A percentile compares a stretch with the other conserved stretches of the same genome.
phyloP scores from a whole-genome alignment of 1,140 invertebrate species.

The Phymorhynchus buccinoides region DNA sequence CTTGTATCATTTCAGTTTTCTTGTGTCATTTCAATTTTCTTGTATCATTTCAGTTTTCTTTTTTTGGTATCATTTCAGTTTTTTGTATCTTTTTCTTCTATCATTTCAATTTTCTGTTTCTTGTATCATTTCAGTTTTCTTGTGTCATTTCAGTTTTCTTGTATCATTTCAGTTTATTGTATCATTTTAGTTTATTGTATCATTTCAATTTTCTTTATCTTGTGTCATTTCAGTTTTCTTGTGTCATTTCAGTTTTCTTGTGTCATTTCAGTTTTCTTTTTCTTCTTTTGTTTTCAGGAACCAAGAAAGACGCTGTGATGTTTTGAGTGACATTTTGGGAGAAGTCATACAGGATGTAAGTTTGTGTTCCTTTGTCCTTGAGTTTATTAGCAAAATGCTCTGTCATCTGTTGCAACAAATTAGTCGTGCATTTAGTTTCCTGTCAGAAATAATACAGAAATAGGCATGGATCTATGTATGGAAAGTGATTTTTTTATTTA shows the following conservation, averaged over 20 bases:
- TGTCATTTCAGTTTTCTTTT: not conserved
- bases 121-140: no score
- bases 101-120: not conserved
- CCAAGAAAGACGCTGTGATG: conserved; percentile 80
- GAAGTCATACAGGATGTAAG: conserved; percentile 76
- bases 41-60: no score
- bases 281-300: conserved; percentile 72
- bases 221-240: not conserved
- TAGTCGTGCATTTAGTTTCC: no score
- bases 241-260: not conserved
- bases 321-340: conserved; percentile 82
- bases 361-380: not conserved
- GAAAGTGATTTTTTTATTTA: no score
- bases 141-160: no score
- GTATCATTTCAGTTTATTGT: no score
- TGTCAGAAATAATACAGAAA: no score
- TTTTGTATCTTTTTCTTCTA: not conserved
- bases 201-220: not conserved
- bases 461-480: no score
- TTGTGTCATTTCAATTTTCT: no score
- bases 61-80: not conserved
- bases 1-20: no score
- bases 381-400: not conserved
- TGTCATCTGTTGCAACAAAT: no score
- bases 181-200: no score